Evolutionary conservation across 2,113 vertebrate species (phyloP), one percentile per base, ranked within the genome.

Genomic region (Amblyopsis rosae): DNA sequence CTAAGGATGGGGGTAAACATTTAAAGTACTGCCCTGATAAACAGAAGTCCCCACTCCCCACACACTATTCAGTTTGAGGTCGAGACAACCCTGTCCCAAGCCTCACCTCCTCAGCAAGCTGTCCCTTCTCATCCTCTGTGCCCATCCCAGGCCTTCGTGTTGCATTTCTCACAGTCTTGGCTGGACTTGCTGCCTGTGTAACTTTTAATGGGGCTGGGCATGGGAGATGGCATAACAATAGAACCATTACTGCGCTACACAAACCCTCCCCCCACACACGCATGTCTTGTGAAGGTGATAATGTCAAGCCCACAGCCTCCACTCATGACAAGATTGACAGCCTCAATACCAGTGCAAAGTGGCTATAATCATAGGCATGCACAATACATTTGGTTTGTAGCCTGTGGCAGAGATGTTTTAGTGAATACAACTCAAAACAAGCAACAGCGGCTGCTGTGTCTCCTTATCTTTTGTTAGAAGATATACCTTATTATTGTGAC

Each of bases 61-160:
- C 11, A 7, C 11, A 41, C 35, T 41, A 41, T 8, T 6, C 7
- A 50, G 49, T 50, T 12, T 33, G 26, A 2, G 3, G 4, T 58
- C 13, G 26, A 2, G 19, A 58, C 32, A 58, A 3, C 19, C 4
- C 3, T 32, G 6, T 9, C 32, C 19, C 0, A 12, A 12, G 11
- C 11, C 56, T 53, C 15, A 94, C 94, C 93, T 95, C 93, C 69
- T 95, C 93, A 35, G 94, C 86, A 76, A 95, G 48, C 49, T 94
- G 92, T 0, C 92, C 93, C 0, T 91, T 93, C 6, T 92, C 92
- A 0, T 95, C 93, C 19, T 88, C 91, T 0, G 90, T 90, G 16
- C 68, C 72, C 16, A 64, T 41, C 4, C 19, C 62, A 9, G 41
- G 46, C 61, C 89, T 89, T 56, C 87, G 89, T 12, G 82, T 87